Evolutionary conservation across 2,888 invertebrate species (phyloP).

Genomic region (Geotrupes spiniger): DNA sequence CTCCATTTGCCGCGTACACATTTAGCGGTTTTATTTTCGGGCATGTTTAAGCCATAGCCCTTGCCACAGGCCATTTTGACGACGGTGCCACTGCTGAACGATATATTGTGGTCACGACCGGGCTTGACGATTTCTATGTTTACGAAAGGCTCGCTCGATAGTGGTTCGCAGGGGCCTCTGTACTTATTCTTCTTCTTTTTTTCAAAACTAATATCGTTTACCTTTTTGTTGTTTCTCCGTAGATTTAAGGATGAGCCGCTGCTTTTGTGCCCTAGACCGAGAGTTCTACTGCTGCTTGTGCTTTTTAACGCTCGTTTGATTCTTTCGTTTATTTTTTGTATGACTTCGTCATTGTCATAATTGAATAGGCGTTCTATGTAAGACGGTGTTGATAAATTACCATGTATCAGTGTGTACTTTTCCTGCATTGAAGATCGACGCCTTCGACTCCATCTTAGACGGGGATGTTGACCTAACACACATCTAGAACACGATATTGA

Average conservation of each 20-base stretch:
- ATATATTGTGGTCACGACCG: constrained; percentile 68
- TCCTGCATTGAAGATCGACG: constrained; percentile 57
- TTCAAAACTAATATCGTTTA: constrained; percentile 29
- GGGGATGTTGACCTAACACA: constrained; percentile 80
- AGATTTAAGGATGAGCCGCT: constrained; percentile 38
- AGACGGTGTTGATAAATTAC: too few species aligned
- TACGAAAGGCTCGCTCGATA: constrained; percentile 63
- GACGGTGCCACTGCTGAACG: constrained; percentile 74
- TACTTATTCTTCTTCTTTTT: constrained; percentile 28
- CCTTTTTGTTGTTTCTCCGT: constrained; percentile 37
- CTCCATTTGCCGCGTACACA: constrained; percentile 86
- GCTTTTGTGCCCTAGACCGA: constrained; percentile 36
- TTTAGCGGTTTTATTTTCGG: constrained; percentile 70
- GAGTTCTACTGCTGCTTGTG: constrained; percentile 28
- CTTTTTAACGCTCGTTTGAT: constrained; percentile 23
- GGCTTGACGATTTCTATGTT: constrained; percentile 69
- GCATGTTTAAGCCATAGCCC: constrained; percentile 73
- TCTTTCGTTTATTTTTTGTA: constrained; percentile 10
- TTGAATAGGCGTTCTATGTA: too few species aligned
- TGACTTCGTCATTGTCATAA: constrained; percentile 16
- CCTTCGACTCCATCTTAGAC: constrained; percentile 76
- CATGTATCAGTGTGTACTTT: constrained; percentile 35
- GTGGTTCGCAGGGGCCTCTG: constrained; percentile 66
- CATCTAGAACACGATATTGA: constrained; percentile 58
- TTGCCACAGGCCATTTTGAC: constrained; percentile 73